Conservation (phyloP, 2,113 vertebrate species). For the Macrotus californicus region DNA sequence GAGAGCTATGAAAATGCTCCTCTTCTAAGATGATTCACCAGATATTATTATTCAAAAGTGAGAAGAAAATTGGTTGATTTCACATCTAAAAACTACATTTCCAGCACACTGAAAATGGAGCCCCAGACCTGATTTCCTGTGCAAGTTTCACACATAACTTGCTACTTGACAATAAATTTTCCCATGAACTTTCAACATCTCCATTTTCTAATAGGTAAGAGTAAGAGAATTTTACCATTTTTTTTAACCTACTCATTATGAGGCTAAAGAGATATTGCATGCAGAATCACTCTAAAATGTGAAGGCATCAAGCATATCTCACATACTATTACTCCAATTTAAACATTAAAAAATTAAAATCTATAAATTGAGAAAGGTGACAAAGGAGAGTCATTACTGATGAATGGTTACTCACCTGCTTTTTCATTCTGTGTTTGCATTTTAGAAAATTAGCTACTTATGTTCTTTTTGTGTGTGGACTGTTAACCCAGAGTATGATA, state of each 20-base stretch:
- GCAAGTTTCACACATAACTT: background rate
- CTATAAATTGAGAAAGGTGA: background rate
- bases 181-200: conserved; percentile 14
- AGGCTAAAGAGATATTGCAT: background rate
- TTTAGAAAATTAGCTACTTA: background rate
- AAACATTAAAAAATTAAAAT: background rate
- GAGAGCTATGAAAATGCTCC: conserved; percentile 27
- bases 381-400: background rate
- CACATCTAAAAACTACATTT: conserved; percentile 6
- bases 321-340: background rate
- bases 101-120: background rate
- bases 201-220: background rate
- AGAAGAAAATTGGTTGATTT: conserved; percentile 56
- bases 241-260: background rate
- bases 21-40: conserved; percentile 47
- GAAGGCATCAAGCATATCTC: background rate
- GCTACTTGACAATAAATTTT: background rate
- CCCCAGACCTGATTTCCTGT: background rate
- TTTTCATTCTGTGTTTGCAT: background rate
- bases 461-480: background rate
- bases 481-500: background rate
- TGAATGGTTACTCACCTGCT: background rate
- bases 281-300: background rate
- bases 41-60: conserved; percentile 52
- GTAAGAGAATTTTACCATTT: background rate